These are phyloP conservation scores for Chymomyza amoena DNA, from an alignment of 2,888 invertebrate species.

Conservation along the genomic window DNA sequence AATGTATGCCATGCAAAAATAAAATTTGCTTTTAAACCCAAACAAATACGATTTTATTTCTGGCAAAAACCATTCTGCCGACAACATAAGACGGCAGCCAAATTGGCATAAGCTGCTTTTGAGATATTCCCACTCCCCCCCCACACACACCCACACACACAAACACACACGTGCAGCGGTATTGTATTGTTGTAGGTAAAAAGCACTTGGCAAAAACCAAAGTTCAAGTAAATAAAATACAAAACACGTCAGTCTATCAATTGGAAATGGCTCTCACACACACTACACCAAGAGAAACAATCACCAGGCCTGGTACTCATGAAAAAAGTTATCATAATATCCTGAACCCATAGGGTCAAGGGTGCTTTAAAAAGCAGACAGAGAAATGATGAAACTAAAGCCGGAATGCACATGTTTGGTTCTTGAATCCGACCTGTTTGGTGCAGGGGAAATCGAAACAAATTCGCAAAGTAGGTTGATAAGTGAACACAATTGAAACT, in stretches of 20 bases:
- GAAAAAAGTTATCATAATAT: no score
- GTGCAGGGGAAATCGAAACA: no score
- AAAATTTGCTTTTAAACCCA: background rate
- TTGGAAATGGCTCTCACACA: background rate
- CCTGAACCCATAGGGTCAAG: no score
- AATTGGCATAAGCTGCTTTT: slow-evolving; percentile 61
- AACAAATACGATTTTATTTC: slow-evolving; percentile 33
- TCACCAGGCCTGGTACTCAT: background rate
- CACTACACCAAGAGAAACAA: background rate
- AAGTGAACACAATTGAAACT: no score
- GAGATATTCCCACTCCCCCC: background rate
- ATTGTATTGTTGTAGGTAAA: background rate
- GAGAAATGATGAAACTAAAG: no score
- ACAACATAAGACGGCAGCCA: slow-evolving; percentile 41
- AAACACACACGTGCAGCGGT: background rate
- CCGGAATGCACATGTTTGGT: no score
- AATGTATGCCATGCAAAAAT: slow-evolving; percentile 1
- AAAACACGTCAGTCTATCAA: slow-evolving; percentile 1
- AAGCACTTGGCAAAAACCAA: background rate
- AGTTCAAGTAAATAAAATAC: slow-evolving; percentile 23
- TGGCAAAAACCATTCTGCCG: slow-evolving; percentile 18
- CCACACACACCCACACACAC: background rate
- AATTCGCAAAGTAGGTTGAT: no score
- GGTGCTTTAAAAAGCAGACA: no score
- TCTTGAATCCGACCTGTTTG: no score